phyloP scores from a whole-genome alignment of 2,113 vertebrate species.

The Microcebus jonahi region DNA sequence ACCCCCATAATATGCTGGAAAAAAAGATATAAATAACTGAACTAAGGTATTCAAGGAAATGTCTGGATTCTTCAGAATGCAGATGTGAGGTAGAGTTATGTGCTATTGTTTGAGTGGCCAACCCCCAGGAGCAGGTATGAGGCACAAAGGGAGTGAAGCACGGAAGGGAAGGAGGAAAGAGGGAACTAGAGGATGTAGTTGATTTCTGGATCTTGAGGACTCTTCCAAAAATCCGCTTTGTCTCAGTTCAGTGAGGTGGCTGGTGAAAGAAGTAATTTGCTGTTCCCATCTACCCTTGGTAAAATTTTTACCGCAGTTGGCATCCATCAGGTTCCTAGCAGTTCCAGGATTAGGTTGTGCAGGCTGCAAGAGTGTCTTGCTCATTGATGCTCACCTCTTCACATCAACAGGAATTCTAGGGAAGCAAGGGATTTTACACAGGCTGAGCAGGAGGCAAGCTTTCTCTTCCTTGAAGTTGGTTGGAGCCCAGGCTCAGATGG shows the following conservation, averaged over 20 bases:
- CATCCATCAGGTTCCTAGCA: neutral
- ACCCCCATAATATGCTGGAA: too few species aligned
- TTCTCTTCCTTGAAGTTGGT: neutral
- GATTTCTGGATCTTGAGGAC: neutral
- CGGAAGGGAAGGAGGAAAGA: neutral
- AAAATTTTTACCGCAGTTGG: neutral
- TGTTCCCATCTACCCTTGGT: neutral
- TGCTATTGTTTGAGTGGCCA: neutral
- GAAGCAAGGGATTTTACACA: neutral
- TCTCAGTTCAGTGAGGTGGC: neutral
- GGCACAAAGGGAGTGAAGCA: neutral
- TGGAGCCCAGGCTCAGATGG: too few species aligned
- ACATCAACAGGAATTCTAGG: neutral
- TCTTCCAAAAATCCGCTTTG: neutral
- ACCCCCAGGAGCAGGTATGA: neutral
- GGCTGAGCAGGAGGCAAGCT: neutral
- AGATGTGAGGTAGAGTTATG: neutral
- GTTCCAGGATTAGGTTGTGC: neutral
- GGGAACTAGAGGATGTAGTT: accelerated
- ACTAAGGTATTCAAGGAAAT: neutral
- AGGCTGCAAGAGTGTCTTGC: neutral
- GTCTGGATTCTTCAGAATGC: neutral
- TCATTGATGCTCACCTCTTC: neutral
- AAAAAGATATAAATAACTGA: neutral
- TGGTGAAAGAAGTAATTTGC: neutral